Evolutionary conservation across 2,797 vertebrate genomes (phyloP).

Genomic region (Staurois parvus): DNA sequence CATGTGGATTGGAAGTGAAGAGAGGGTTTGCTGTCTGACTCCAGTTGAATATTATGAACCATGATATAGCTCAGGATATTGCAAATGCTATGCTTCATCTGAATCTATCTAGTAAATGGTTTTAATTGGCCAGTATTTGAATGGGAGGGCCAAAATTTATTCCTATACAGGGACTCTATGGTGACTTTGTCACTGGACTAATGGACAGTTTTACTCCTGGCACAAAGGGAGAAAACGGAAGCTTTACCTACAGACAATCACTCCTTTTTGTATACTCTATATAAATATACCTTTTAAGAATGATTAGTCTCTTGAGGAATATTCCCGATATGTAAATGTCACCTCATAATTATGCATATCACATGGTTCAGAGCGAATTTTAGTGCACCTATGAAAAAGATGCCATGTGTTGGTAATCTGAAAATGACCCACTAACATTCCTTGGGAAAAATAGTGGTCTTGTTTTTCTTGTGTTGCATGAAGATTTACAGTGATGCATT

Average conservation of each 20-base stretch:
- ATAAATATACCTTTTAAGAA: background rate
- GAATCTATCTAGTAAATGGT: background rate
- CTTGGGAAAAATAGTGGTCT: background rate
- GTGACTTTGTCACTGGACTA: background rate
- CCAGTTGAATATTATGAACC: too few relatives aligned
- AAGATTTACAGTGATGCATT: background rate
- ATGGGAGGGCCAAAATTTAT: too few relatives aligned
- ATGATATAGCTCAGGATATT: background rate
- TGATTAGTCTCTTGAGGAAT: background rate
- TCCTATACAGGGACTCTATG: background rate
- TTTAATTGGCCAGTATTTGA: too few relatives aligned
- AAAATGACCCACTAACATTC: background rate
- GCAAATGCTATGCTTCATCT: background rate
- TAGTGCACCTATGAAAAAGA: background rate
- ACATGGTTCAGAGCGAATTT: too few relatives aligned
- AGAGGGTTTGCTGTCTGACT: too few relatives aligned
- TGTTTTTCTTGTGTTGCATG: conserved; percentile 1
- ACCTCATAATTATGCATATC: background rate
- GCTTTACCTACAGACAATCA: background rate
- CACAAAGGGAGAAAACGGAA: background rate
- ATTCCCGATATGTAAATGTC: background rate
- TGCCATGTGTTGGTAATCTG: background rate
- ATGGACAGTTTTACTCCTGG: background rate
- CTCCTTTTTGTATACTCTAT: background rate
- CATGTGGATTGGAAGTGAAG: too few relatives aligned